Evolutionary conservation across 2,113 vertebrate genomes (phyloP).

Genomic region (Spheniscus mendiculus): DNA sequence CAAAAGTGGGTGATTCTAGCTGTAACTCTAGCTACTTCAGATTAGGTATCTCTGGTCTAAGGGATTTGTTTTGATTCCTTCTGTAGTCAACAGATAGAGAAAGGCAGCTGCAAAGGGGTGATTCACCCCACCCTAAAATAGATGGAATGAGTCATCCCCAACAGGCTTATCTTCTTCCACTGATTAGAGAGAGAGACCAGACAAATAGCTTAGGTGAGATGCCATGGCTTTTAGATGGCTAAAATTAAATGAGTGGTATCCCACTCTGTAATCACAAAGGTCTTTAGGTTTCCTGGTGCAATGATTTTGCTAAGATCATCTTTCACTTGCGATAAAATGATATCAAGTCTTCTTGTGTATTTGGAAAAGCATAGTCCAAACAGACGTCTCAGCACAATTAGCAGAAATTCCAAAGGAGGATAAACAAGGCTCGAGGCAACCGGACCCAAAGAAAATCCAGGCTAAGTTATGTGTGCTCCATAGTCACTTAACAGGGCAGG

Average conservation of each 20-base stretch:
- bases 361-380: background rate
- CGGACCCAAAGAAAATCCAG: background rate
- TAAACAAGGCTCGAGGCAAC: background rate
- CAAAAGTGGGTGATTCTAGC: background rate
- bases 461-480: background rate
- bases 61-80: slow-evolving; percentile 33
- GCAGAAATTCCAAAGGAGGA: background rate
- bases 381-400: background rate
- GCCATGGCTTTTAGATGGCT: slow-evolving; percentile 6
- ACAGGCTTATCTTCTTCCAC: slow-evolving; percentile 54
- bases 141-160: slow-evolving; percentile 54
- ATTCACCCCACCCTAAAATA: slow-evolving; percentile 60
- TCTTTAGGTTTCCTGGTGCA: background rate
- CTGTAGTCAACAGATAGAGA: slow-evolving; percentile 25
- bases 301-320: background rate
- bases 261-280: background rate
- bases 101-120: slow-evolving; percentile 56
- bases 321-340: background rate
- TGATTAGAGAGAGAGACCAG: slow-evolving; percentile 33
- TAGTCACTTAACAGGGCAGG: background rate
- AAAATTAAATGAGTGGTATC: slow-evolving; percentile 25
- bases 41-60: background rate
- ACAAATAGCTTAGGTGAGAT: slow-evolving; percentile 48
- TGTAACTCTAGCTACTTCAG: background rate
- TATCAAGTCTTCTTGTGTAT: background rate